phyloP scores from a whole-genome alignment of 2,797 vertebrate genomes.

The Fistularia tabacaria region DNA sequence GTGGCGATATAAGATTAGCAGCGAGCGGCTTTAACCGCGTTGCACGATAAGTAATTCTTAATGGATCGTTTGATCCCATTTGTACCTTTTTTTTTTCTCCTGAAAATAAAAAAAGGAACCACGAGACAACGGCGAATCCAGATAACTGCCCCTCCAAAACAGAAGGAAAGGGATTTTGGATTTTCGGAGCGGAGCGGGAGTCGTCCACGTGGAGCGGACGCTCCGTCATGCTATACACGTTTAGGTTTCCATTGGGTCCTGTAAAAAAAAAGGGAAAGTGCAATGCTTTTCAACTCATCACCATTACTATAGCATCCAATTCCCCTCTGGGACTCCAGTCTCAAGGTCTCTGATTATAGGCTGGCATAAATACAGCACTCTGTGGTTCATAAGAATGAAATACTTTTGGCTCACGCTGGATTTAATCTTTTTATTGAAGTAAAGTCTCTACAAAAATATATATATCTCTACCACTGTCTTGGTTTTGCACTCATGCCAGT shows the following conservation, averaged over 20 bases:
- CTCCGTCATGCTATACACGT: conserved; percentile 26
- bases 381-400: conserved; percentile 51
- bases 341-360: conserved; percentile 45
- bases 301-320: conserved; percentile 42
- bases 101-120: too few species aligned
- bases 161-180: too few species aligned
- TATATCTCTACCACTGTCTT: conserved; percentile 43
- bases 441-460: conserved; percentile 48
- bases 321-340: conserved; percentile 35
- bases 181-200: too few species aligned
- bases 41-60: too few species aligned
- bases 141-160: too few species aligned
- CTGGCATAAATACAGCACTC: conserved; percentile 50
- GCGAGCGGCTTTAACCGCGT: too few species aligned
- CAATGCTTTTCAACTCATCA: conserved; percentile 41
- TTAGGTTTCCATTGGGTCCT: conserved; percentile 22
- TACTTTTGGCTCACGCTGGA: conserved; percentile 49
- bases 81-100: too few species aligned
- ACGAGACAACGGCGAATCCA: too few species aligned
- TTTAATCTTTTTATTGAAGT: conserved; percentile 64
- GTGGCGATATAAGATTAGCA: too few species aligned
- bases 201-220: too few species aligned
- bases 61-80: too few species aligned
- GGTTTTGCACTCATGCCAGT: conserved; percentile 46
- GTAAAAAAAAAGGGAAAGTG: conserved; percentile 8